These are phyloP conservation scores for Pseudochromis fuscus DNA, from an alignment of 2,797 vertebrate species.

Conservation along the genomic window DNA sequence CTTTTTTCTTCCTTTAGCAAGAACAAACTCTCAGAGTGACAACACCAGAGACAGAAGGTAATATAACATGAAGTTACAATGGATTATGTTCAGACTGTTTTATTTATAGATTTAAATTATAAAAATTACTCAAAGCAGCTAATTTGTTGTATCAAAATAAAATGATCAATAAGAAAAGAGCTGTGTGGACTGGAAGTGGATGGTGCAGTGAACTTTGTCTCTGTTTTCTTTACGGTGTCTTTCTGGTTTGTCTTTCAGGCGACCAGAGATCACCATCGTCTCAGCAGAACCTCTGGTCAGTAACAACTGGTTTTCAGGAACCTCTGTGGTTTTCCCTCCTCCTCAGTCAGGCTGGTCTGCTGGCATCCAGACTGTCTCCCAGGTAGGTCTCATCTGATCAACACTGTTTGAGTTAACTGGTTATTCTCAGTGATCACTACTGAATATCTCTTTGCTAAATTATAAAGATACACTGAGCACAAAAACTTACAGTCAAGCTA, in stretches of 20 bases:
- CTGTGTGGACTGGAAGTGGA: not conserved
- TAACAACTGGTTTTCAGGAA: slow-evolving; percentile 88
- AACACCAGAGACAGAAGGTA: slow-evolving; percentile 91
- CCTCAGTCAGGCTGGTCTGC: slow-evolving; percentile 86
- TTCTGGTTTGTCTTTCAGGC: slow-evolving; percentile 78
- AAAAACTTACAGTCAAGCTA: too few species aligned
- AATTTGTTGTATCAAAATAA: not conserved
- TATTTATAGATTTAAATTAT: too few species aligned
- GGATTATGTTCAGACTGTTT: not conserved
- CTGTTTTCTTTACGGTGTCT: not conserved
- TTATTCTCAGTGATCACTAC: not conserved
- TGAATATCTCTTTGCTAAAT: not conserved
- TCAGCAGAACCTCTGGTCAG: slow-evolving; percentile 89
- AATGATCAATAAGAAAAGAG: not conserved
- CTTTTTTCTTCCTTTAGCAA: slow-evolving; percentile 74
- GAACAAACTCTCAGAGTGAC: slow-evolving; percentile 86
- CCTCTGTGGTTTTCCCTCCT: slow-evolving; percentile 76
- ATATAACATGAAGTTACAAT: not conserved
- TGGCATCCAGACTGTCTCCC: slow-evolving; percentile 82
- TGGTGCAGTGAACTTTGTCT: not conserved
- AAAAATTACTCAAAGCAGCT: rapidly evolving
- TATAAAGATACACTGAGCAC: too few species aligned
- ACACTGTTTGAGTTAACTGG: not conserved
- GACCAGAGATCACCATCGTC: slow-evolving; percentile 93
- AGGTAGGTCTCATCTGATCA: slow-evolving; percentile 78